Conservation (phyloP, 2,888 invertebrate genomes). For the Mesoligia furuncula region DNA sequence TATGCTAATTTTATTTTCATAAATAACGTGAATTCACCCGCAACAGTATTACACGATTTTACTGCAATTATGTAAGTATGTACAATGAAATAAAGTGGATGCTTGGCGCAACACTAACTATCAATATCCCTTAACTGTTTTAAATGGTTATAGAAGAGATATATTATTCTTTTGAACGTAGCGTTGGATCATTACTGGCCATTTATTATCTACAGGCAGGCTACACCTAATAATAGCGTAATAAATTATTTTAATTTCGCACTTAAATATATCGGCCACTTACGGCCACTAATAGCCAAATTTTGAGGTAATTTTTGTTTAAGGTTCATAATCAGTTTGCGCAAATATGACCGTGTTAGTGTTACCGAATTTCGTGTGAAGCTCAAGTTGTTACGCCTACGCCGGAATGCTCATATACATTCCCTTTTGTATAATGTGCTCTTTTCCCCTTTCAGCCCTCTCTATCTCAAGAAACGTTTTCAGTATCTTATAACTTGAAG, state of each 20-base stretch:
- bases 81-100: slow-evolving; percentile 40
- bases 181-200: slow-evolving; percentile 3
- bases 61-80: slow-evolving; percentile 37
- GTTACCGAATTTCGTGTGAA: not conserved
- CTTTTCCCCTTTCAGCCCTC: too few relatives aligned
- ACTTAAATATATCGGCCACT: not conserved
- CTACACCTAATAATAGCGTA: slow-evolving; percentile 12
- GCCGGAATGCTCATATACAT: too few relatives aligned
- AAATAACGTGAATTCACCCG: not conserved
- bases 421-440: not conserved
- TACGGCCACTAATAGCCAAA: not conserved
- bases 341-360: not conserved
- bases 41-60: slow-evolving; percentile 28
- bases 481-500: too few relatives aligned
- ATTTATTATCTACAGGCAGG: slow-evolving; percentile 29
- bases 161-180: slow-evolving; percentile 6
- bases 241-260: not conserved
- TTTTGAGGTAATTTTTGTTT: not conserved
- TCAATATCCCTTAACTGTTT: slow-evolving; percentile 40
- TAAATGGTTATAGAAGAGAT: slow-evolving; percentile 19
- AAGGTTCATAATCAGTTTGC: not conserved
- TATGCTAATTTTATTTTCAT: slow-evolving; percentile 10
- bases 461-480: too few relatives aligned
- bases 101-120: slow-evolving; percentile 43
- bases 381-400: not conserved